Evolutionary conservation across 2,888 invertebrate species (phyloP), one percentile per base, ranked within the genome.

Genomic region (Nebria brevicollis): DNA sequence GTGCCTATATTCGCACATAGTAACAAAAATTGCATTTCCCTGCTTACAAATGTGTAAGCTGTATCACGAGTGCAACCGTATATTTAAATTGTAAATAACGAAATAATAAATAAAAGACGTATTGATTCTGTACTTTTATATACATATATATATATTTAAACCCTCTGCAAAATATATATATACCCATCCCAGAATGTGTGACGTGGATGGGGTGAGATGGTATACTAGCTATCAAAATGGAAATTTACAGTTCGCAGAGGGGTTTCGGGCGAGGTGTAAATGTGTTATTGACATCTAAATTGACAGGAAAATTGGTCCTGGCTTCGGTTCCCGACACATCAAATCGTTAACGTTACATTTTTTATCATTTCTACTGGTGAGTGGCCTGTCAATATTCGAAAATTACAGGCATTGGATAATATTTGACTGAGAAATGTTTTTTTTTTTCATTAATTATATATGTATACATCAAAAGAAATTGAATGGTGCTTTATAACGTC

Each of bases 211-310:
- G 54, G 54, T 72, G 68, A 34, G 34, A 26, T 72, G 7, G 72
- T 25, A 11, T 26, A 41, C 41, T 26, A 26, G 34, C 72, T n/a
- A 26, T 68, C 25, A 68, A 68, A 20, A 68, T 68, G 68, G 68
- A 54, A 54, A 54, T 54, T 54, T 13, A 54, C 8, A 54, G 54
- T 54, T 54, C 54, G 68, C 15, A 25, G 10, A 13, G 68, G 75
- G 25, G 25, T 13, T 20, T 8, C 8, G 65, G 34, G 75, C 54
- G 65, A 20, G 65, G 65, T 68, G 77, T 34, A 77, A 77, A 77
- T 77, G 77, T 42, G 66, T 41, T 77, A 77, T 77, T 77, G 77
- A 77, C 77, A 77, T 77, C 66, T 77, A 77, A 77, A 77, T 77
- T 77, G 77, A 77, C 77, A 70, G 20, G 77, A 34, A 77, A 77